Evolutionary conservation across 1,140 invertebrate species (phyloP).

Genomic region (Heliconius congener): DNA sequence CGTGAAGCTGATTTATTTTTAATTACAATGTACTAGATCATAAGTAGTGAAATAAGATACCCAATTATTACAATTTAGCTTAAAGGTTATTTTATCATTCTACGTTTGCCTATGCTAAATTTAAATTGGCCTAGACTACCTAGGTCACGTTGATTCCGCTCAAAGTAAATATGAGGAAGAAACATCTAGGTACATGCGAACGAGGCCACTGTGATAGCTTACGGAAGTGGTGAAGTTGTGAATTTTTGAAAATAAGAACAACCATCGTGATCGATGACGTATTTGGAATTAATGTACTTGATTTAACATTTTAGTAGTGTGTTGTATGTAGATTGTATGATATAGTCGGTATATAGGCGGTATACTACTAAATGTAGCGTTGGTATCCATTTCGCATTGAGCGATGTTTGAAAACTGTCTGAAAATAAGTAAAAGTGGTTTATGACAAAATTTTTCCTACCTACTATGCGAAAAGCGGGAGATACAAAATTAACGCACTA

Average conservation of each 20-base stretch:
- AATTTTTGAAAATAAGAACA: neutral
- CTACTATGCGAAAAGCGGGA: too few species aligned
- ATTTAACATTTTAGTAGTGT: neutral
- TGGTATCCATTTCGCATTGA: too few species aligned
- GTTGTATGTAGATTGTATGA: too few species aligned
- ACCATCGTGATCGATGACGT: neutral
- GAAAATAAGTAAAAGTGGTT: too few species aligned
- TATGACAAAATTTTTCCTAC: too few species aligned
- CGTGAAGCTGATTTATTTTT: too few species aligned
- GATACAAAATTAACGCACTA: too few species aligned
- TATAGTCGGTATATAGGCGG: too few species aligned
- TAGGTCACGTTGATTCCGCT: conserved; percentile 14
- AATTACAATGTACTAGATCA: neutral
- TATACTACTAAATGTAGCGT: too few species aligned
- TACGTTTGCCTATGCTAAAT: conserved; percentile 14
- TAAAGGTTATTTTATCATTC: conserved; percentile 10
- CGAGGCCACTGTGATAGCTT: conserved; percentile 5
- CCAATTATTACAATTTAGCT: neutral
- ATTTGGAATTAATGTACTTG: neutral
- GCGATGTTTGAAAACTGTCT: neutral
- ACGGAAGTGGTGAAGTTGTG: neutral
- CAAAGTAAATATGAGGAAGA: conserved; percentile 24
- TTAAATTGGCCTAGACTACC: conserved; percentile 27
- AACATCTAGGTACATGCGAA: neutral
- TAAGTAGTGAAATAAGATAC: neutral